Base-by-base conservation (phyloP, 2,113 vertebrate genomes). In the Hippopotamus amphibius region DNA sequence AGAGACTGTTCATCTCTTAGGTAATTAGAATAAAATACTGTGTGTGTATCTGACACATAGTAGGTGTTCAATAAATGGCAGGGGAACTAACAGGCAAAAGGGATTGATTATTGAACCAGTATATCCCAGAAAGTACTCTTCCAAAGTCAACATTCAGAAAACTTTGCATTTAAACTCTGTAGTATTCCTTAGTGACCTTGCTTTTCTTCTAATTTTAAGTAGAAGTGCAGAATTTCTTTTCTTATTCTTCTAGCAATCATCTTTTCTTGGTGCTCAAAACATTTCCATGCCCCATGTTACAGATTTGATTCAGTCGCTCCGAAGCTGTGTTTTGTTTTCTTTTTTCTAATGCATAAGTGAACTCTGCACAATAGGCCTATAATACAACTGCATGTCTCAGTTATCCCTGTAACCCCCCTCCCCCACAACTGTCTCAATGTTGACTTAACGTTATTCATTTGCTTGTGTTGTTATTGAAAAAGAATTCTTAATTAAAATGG, bases 381-480 rank as follows among this genome's bases (percentile, higher is more conserved):
- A 96, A 93, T 90, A 96, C 43, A 68, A 61, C 69, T 26, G 6
- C 0, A 0, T 48, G 72, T 83, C 90, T 97, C 53, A 91, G 77
- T 88, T 77, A 71, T 24, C 72, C 11, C 71, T 50, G 80, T 82
- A 53, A 66, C 57, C 50, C 61, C 17, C 19, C 9, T 80, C 48
- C 37, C 48, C 24, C 7, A 13, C 33, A 74, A 95, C 53, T 63
- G 93, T 59, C 77, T 85, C 79, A 57, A 0, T 87, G 96, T 98
- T 98, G 96, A 97, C 90, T 84, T 80, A 96, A 7, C 14, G 19
- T 92, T 97, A 87, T 65, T 88, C 90, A 97, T 97, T 98, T 96
- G 19, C 68, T 97, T 94, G 48, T 96, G 74, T 86, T 89, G 66
- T 95, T 91, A 65, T 37, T 96, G 93, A 93, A 97, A 96, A 90